phyloP scores from a whole-genome alignment of 2,113 vertebrate genomes.

The Hippolais icterina region DNA sequence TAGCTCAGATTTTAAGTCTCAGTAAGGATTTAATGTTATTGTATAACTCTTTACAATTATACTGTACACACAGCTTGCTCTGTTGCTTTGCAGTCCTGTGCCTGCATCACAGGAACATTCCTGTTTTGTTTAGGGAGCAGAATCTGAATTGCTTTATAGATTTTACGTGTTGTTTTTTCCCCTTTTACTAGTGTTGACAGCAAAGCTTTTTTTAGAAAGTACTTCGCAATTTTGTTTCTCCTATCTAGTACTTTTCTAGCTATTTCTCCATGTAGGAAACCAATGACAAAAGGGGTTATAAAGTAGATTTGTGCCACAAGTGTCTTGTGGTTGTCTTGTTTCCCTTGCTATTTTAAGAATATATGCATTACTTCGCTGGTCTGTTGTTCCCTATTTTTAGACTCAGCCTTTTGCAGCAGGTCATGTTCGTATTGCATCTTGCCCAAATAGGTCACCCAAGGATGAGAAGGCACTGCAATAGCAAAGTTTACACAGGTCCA shows the following conservation, averaged over 20 bases:
- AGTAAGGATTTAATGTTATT: neutral
- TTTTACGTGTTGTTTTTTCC: neutral
- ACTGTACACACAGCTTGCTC: neutral
- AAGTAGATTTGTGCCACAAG: neutral
- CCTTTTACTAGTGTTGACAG: neutral
- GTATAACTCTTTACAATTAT: neutral
- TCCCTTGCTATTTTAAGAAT: neutral
- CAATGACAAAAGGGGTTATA: neutral
- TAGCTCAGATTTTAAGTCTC: neutral
- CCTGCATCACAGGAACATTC: neutral
- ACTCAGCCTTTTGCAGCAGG: neutral
- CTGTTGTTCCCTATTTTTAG: neutral
- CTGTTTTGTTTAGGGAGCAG: neutral
- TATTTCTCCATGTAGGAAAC: neutral
- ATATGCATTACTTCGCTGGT: neutral
- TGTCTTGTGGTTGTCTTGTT: neutral
- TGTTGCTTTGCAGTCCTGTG: neutral
- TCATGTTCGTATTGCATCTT: neutral
- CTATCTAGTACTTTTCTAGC: neutral
- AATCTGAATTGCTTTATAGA: neutral
- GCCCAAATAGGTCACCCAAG: neutral
- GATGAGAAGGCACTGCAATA: neutral
- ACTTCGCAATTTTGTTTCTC: neutral
- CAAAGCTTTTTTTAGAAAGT: neutral
- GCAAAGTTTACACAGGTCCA: neutral